Evolutionary conservation across 2,113 vertebrate genomes (phyloP), one percentile per base, ranked within the genome.

Genomic region (Anas platyrhynchos): DNA sequence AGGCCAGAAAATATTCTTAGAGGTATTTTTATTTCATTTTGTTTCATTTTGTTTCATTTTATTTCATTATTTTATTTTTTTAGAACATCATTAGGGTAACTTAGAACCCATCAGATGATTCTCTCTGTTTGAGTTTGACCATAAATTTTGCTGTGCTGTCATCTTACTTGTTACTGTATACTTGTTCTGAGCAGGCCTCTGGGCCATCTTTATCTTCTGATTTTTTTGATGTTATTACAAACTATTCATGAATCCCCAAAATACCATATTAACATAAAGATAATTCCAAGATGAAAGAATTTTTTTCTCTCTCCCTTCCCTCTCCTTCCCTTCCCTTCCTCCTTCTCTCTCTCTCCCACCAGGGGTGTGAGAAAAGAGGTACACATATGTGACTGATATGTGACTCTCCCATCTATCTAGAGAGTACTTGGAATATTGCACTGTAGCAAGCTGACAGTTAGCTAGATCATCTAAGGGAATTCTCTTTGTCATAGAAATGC

Each of bases 121-220:
- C 12, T 75, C 6, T 12, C 3, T 63, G 43, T 88, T 68, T 55
- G 48, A 50, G 48, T 25, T 55, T 68, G 29, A 65, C 23, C 41
- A 34, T 11, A 2, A 0, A 0, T 41, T 83, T 88, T 59, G 21
- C 22, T 85, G 31, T 5, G 16, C n/a, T 67, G 2, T 62, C 12
- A 6, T 74, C 13, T 74, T 87, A 14, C 16, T 44, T 78, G 13
- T 11, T 80, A 21, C 52, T 84, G 5, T 65, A 3, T 20, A 4
- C 34, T 83, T 88, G 43, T 79, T 78, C 31, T 67, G 36, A 87
- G 46, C 20, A 75, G 29, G 71, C 17, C 17, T 86, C 15, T 43
- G 1, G 79, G 11, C 59, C 54, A 73, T 34, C 16, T 71, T 46
- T 68, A 4, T 71, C 69, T 85, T 84, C 23, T n/a, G 9, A 13